Percentiles rank a stretch among this genome's conserved stretches.
Conservation (phyloP, 2,113 vertebrate species). For the Pterocles burchelli region DNA sequence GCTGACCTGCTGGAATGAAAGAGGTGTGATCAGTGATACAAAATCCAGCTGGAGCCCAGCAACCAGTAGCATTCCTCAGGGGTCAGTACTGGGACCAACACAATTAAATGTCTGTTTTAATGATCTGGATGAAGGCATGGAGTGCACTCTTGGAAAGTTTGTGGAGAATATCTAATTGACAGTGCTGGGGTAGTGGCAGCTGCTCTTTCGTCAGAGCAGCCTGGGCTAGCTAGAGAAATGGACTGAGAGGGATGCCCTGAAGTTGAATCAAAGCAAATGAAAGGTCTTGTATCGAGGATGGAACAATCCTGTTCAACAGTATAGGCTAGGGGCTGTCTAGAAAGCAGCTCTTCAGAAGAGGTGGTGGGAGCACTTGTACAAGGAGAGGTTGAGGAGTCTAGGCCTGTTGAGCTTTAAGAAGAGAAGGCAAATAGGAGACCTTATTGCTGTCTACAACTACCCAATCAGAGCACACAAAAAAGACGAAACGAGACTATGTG, state of each 20-base stretch:
- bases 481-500: neutral
- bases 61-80: neutral
- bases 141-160: neutral
- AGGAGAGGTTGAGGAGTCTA: neutral
- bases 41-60: neutral
- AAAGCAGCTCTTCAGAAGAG: neutral
- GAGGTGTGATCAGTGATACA: neutral
- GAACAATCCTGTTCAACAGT: neutral
- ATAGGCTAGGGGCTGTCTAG: too few relatives aligned
- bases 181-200: rapidly evolving
- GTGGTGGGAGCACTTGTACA: neutral
- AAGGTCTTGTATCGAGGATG: neutral
- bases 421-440: neutral
- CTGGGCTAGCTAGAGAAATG: neutral
- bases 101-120: neutral
- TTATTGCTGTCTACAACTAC: neutral
- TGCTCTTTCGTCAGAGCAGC: neutral
- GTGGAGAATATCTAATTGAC: neutral
- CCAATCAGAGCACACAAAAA: rapidly evolving
- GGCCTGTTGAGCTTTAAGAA: neutral
- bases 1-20: neutral
- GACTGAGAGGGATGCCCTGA: neutral
- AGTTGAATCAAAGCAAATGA: neutral
- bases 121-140: neutral
- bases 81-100: neutral